phyloP scores from a whole-genome alignment of 2,797 vertebrate genomes.

The Margarornis squamiger region DNA sequence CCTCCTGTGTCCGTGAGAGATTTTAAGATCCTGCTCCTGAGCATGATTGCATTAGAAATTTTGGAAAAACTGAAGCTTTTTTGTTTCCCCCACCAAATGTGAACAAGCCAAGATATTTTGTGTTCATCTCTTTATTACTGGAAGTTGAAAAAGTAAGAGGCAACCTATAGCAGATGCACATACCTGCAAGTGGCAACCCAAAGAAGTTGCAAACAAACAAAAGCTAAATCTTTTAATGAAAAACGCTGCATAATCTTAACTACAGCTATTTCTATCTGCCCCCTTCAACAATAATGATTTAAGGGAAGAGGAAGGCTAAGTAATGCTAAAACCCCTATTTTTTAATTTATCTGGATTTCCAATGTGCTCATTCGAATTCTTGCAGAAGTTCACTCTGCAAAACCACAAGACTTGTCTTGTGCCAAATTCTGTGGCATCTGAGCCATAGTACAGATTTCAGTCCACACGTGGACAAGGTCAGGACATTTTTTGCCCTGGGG shows the following conservation, averaged over 20 bases:
- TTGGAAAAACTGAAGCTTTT: not conserved
- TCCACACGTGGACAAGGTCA: not conserved
- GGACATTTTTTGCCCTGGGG: accelerated
- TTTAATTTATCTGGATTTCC: not conserved
- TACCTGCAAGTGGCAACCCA: not conserved
- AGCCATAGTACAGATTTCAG: not conserved
- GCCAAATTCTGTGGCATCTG: not conserved
- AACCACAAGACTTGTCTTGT: not conserved
- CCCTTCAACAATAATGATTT: not conserved
- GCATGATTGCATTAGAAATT: not conserved
- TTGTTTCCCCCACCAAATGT: not conserved
- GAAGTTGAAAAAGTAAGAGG: not conserved
- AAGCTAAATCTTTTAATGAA: not conserved
- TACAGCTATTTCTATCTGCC: not conserved
- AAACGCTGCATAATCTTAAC: not conserved
- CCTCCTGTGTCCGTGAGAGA: not conserved
- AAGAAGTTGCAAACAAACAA: not conserved
- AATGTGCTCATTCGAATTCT: not conserved
- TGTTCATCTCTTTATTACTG: not conserved
- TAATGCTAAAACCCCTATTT: not conserved
- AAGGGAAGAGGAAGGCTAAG: not conserved
- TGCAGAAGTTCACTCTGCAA: not conserved
- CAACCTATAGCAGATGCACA: not conserved
- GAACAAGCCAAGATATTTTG: not conserved
- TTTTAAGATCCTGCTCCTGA: not conserved